These are phyloP conservation scores for Selenia dentaria DNA, from an alignment of 2,888 invertebrate species.

Conservation along the genomic window DNA sequence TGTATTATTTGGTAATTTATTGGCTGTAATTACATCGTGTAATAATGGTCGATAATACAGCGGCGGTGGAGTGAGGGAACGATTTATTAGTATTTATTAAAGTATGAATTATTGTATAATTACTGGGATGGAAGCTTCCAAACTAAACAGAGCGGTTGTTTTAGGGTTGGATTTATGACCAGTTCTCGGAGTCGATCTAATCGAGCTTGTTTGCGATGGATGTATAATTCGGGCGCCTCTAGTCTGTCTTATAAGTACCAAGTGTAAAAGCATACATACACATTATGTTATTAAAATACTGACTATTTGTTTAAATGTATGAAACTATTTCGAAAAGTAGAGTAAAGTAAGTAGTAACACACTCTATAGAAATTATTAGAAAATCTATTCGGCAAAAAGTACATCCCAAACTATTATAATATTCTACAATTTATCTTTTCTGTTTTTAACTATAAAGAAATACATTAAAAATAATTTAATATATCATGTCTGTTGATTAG, in stretches of 20 bases:
- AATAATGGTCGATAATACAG: constrained; percentile 80
- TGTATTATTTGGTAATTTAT: constrained; percentile 85
- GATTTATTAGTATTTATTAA: constrained; percentile 84
- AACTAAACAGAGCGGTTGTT: constrained; percentile 80
- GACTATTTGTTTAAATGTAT: too few relatives aligned
- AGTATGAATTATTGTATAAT: constrained; percentile 84
- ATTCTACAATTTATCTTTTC: too few relatives aligned
- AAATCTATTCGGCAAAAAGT: too few relatives aligned
- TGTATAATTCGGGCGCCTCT: constrained; percentile 26
- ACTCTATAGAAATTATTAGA: too few relatives aligned
- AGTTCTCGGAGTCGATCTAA: constrained; percentile 75
- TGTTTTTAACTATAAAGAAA: too few relatives aligned
- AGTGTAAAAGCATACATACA: not conserved
- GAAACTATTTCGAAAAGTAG: too few relatives aligned
- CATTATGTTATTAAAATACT: too few relatives aligned
- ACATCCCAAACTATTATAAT: too few relatives aligned
- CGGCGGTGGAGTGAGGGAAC: constrained; percentile 60
- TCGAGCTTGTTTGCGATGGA: constrained; percentile 61
- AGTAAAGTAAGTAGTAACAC: too few relatives aligned
- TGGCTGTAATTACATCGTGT: constrained; percentile 82
- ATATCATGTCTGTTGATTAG: too few relatives aligned
- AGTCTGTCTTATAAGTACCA: not conserved
- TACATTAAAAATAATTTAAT: too few relatives aligned
- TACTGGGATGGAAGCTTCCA: constrained; percentile 78
- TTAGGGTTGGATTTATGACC: constrained; percentile 78